A percentile compares a stretch with the other conserved stretches of the same genome.
Evolutionary conservation across 2,113 vertebrate species (phyloP).

Genomic region (Pterocles orientalis): DNA sequence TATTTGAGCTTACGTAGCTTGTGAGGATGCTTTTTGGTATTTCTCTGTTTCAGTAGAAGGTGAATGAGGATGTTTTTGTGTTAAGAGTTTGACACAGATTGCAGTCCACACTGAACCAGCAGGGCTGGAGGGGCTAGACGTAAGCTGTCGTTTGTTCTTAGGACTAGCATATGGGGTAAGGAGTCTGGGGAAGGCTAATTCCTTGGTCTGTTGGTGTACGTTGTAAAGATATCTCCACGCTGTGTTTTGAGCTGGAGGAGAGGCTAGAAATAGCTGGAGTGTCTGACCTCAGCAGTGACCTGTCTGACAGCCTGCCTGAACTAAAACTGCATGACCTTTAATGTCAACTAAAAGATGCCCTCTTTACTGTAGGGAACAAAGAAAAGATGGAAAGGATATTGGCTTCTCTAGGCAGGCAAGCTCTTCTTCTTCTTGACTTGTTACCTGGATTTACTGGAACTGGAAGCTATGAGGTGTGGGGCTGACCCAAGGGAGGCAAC

Average conservation of each 20-base stretch:
- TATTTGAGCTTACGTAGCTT: not conserved
- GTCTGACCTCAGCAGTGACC: conserved; percentile 50
- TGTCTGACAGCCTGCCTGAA: conserved; percentile 69
- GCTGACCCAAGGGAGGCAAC: not conserved
- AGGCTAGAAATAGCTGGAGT: conserved; percentile 65
- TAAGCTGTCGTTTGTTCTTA: not conserved
- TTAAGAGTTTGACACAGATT: not conserved
- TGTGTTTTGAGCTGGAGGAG: conserved; percentile 42
- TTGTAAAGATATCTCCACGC: not conserved
- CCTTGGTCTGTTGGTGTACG: not conserved
- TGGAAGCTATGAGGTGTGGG: not conserved
- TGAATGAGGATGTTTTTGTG: not conserved
- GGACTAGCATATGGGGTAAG: not conserved
- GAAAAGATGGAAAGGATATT: not conserved
- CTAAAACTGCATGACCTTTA: conserved; percentile 80
- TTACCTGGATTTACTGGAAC: not conserved
- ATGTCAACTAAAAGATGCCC: not conserved
- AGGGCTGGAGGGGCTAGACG: not conserved
- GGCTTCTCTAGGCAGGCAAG: not conserved
- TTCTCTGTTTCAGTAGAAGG: not conserved
- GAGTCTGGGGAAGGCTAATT: not conserved
- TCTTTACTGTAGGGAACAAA: not conserved
- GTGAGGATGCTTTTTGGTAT: not conserved
- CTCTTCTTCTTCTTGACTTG: not conserved
- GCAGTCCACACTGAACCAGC: not conserved